phyloP scores from a whole-genome alignment of 2,797 vertebrate genomes.

The Ctenopoma multispine region DNA sequence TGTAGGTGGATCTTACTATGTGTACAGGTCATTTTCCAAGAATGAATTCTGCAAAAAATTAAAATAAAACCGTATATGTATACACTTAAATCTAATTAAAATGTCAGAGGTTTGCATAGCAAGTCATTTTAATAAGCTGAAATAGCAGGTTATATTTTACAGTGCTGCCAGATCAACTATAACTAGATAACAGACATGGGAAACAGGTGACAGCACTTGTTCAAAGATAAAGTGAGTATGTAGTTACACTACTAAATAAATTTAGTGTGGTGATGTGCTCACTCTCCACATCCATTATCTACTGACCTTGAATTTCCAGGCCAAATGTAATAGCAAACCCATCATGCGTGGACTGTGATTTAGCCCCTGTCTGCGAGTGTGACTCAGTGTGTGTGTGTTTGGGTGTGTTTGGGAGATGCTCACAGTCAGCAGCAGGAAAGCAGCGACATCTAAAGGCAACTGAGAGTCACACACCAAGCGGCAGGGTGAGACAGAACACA shows the following conservation, averaged over 20 bases:
- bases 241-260: neutral
- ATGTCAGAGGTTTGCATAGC: too few species aligned
- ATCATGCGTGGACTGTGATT: slow-evolving; percentile 7
- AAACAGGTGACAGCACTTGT: neutral
- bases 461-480: neutral
- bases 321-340: slow-evolving; percentile 5
- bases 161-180: too few species aligned
- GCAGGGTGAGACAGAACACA: neutral
- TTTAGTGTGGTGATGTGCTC: neutral
- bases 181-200: too few species aligned
- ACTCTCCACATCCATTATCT: slow-evolving; percentile 9
- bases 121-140: too few species aligned
- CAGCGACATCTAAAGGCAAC: slow-evolving; percentile 46
- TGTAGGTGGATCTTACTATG: too few species aligned
- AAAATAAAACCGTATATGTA: too few species aligned
- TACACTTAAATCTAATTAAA: too few species aligned
- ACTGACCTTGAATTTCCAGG: slow-evolving; percentile 10
- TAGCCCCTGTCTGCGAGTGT: neutral
- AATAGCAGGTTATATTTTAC: too few species aligned
- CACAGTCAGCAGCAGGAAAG: slow-evolving; percentile 1
- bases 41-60: too few species aligned
- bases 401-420: neutral
- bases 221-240: neutral
- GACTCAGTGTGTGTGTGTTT: neutral
- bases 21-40: too few species aligned